Evolutionary conservation across 2,113 vertebrate species (phyloP).

Genomic region (Myrmecobius fasciatus): DNA sequence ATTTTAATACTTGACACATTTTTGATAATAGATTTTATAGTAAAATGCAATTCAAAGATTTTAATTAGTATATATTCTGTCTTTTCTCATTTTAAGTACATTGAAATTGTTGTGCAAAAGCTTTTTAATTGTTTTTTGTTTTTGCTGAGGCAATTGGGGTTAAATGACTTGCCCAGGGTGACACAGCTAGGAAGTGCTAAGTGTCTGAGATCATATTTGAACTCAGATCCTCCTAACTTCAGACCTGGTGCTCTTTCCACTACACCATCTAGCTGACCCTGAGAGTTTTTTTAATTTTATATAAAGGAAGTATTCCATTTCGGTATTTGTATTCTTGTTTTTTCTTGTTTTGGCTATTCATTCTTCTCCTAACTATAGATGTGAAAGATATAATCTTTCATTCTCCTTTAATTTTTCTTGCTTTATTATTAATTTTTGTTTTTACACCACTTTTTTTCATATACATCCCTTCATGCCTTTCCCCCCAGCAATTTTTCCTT

Average conservation of each 20-base stretch:
- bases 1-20: background rate
- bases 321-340: background rate
- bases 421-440: background rate
- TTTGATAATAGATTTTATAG: background rate
- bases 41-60: background rate
- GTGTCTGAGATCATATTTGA: too few species aligned
- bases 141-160: too few species aligned
- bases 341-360: background rate
- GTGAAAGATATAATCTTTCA: background rate
- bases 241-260: too few species aligned
- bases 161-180: too few species aligned
- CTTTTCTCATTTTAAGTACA: background rate
- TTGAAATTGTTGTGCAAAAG: background rate
- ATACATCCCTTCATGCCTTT: background rate
- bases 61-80: background rate
- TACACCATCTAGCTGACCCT: too few species aligned
- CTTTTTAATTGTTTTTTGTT: too few species aligned
- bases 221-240: too few species aligned
- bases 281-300: too few species aligned
- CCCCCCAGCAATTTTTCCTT: background rate
- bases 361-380: background rate
- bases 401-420: background rate
- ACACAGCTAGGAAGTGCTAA: too few species aligned
- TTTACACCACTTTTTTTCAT: background rate
- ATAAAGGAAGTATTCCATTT: background rate